Conservation (phyloP, 2,797 vertebrate genomes). For the Antrozous pallidus region DNA sequence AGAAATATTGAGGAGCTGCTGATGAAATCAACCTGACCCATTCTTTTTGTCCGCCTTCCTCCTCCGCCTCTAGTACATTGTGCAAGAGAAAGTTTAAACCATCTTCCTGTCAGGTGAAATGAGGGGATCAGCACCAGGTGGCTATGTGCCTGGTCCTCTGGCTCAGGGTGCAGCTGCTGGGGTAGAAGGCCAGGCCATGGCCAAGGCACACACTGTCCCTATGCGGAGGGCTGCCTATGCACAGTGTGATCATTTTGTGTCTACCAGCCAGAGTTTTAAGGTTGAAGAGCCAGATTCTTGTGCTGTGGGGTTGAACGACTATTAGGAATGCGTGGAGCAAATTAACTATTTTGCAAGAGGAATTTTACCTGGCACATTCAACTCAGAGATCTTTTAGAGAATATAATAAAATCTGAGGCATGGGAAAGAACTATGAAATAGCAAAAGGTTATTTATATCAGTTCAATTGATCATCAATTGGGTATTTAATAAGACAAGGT, state of each 20-base stretch:
- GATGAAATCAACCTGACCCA: constrained; percentile 78
- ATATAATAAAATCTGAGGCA: not conserved
- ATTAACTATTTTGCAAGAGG: constrained; percentile 24
- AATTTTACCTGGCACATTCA: constrained; percentile 28
- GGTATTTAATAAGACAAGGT: not conserved
- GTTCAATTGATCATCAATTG: not conserved
- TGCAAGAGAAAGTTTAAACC: constrained; percentile 80
- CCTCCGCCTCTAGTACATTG: constrained; percentile 75
- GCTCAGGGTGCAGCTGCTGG: constrained; percentile 17
- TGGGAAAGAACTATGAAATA: not conserved
- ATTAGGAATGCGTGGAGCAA: constrained; percentile 18
- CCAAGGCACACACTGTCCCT: not conserved
- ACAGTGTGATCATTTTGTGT: not conserved
- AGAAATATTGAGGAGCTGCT: constrained; percentile 79
- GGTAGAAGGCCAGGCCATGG: not conserved
- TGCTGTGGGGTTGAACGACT: not conserved
- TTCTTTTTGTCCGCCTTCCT: constrained; percentile 79
- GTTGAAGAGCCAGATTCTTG: constrained; percentile 19
- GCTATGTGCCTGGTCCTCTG: constrained; percentile 31
- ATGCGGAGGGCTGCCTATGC: not conserved
- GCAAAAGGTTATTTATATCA: not conserved
- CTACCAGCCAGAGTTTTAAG: not conserved
- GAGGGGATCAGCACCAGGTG: constrained; percentile 78
- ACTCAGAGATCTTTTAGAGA: not conserved
- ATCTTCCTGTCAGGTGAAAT: constrained; percentile 65